Evolutionary conservation across 1,140 invertebrate species (phyloP).

Genomic region (Drosophila burlai): DNA sequence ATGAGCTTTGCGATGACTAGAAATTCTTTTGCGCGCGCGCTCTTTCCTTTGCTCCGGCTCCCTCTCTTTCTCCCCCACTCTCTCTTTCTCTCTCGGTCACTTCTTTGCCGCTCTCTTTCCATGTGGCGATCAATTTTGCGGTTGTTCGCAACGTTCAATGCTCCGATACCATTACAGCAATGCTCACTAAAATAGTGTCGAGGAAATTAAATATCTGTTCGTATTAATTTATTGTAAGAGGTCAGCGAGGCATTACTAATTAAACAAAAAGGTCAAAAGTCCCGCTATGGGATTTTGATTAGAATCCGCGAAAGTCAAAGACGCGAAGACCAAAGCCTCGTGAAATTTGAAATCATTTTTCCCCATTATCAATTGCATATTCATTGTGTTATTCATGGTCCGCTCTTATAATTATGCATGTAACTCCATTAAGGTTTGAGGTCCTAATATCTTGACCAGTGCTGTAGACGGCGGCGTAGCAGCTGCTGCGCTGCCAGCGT

Average conservation of each 20-base stretch:
- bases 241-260: not conserved
- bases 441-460: not conserved
- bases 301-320: no score
- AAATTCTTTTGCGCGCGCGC: conserved; percentile 50
- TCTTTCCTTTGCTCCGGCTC: conserved; percentile 20
- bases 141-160: conserved; percentile 73
- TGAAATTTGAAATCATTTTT: no score
- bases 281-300: no score
- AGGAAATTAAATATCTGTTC: not conserved
- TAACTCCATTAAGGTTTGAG: not conserved
- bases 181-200: not conserved
- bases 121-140: conserved; percentile 63
- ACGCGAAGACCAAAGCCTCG: no score
- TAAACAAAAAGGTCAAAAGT: no score
- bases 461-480: conserved; percentile 25
- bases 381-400: no score
- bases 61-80: conserved; percentile 13
- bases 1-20: conserved; percentile 45
- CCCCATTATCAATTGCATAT: no score
- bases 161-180: conserved; percentile 43
- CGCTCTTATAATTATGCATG: no score
- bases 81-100: not conserved
- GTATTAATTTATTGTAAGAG: not conserved
- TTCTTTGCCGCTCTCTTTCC: conserved; percentile 15
- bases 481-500: conserved; percentile 37